Conservation (phyloP, 2,888 invertebrate genomes). For the Oscheius sp. region DNA sequence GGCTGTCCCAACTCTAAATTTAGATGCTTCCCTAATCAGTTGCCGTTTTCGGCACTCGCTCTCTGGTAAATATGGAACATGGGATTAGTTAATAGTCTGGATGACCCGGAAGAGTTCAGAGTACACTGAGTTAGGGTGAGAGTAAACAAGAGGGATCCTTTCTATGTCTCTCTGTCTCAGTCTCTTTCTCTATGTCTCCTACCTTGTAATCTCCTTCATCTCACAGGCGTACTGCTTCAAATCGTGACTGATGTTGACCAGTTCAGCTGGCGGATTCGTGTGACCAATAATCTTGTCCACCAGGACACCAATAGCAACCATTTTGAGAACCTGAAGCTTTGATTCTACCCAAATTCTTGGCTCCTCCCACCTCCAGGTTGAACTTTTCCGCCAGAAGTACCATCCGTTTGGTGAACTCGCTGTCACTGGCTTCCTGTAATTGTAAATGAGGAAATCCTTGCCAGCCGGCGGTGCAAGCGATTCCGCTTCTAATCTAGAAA, state of each 20-base stretch:
- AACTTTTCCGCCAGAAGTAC: constrained; percentile 68
- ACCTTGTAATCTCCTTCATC: constrained; percentile 44
- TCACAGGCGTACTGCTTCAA: constrained; percentile 54
- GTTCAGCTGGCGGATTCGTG: constrained; percentile 54
- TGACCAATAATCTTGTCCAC: constrained; percentile 57
- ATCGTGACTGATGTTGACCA: constrained; percentile 56
- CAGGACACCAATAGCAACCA: constrained; percentile 62
- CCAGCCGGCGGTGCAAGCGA: background rate
- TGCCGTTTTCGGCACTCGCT: background rate
- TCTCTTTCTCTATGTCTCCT: background rate
- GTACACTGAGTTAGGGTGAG: background rate
- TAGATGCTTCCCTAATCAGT: background rate
- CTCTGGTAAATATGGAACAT: background rate
- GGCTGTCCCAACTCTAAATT: background rate
- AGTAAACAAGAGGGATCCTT: background rate
- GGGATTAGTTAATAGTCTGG: background rate
- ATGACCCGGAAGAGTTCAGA: background rate
- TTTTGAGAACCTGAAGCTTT: constrained; percentile 59
- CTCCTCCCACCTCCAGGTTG: constrained; percentile 47
- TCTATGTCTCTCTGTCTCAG: background rate
- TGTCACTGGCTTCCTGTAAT: constrained; percentile 63
- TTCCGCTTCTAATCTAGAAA: constrained; percentile 24
- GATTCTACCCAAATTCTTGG: no score
- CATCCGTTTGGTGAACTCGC: constrained; percentile 67
- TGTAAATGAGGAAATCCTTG: constrained; percentile 1